Evolutionary conservation across 2,797 vertebrate genomes (phyloP).

Genomic region (Sarcoramphus papa): DNA sequence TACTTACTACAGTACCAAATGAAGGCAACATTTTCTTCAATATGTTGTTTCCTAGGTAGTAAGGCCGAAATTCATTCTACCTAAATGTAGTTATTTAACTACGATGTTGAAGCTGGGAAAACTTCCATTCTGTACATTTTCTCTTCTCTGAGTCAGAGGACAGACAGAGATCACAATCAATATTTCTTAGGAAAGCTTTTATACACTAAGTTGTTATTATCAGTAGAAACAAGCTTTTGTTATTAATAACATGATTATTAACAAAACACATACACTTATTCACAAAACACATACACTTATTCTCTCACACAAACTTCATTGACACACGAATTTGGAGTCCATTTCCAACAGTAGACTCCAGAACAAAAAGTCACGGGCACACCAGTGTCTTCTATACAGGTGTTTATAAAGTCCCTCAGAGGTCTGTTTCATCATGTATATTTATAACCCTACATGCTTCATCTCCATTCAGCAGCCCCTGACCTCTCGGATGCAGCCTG

Average conservation of each 20-base stretch:
- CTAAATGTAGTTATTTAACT: neutral
- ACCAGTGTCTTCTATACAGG: fast-evolving
- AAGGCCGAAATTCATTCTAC: neutral
- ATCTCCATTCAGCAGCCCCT: neutral
- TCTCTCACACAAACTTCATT: neutral
- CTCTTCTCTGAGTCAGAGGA: neutral
- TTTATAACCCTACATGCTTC: neutral
- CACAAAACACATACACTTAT: neutral
- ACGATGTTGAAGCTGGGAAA: neutral
- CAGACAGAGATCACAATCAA: neutral
- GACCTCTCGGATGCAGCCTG: neutral
- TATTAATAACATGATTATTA: neutral
- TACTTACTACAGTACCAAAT: neutral
- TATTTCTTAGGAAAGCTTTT: neutral
- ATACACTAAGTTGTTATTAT: neutral
- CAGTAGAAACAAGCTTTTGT: neutral
- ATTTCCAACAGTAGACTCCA: neutral
- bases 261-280: neutral
- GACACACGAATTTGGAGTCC: neutral
- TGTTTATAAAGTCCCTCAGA: neutral
- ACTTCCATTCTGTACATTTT: neutral
- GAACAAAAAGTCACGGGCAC: neutral
- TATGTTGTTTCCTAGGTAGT: neutral
- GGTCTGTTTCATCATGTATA: neutral
- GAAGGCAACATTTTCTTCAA: neutral